Conservation (phyloP, 2,888 invertebrate genomes). For the Eustalomyia histrio region DNA sequence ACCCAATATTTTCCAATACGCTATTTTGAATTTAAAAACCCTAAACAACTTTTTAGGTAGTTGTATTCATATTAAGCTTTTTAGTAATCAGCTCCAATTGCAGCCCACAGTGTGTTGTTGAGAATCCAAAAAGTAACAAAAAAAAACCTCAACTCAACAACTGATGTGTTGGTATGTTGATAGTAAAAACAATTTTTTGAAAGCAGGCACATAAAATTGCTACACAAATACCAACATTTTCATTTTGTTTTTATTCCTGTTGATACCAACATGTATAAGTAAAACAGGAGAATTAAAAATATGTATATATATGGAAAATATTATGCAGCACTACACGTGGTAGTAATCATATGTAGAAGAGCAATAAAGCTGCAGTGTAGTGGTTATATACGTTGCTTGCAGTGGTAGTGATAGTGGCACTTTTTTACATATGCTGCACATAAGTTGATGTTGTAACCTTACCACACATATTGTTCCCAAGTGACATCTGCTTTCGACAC, state of each 20-base stretch:
- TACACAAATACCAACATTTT: constrained; percentile 30
- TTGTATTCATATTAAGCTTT: no score
- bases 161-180: constrained; percentile 56
- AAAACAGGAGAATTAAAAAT: constrained; percentile 37
- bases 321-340: constrained; percentile 23
- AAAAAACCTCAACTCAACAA: constrained; percentile 50
- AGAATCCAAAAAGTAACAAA: neutral
- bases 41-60: no score
- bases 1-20: no score
- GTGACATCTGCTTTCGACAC: constrained; percentile 65
- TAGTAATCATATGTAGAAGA: constrained; percentile 10
- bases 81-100: no score
- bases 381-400: neutral
- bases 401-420: constrained; percentile 15
- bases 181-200: constrained; percentile 39
- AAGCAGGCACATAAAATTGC: constrained; percentile 58
- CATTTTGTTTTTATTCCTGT: constrained; percentile 18
- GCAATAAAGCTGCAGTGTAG: constrained; percentile 8
- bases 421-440: constrained; percentile 8
- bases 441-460: constrained; percentile 46
- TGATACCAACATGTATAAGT: constrained; percentile 21
- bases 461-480: constrained; percentile 48
- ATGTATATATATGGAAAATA: constrained; percentile 34
- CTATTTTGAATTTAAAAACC: no score
- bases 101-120: no score